A percentile compares a stretch with the other conserved stretches of the same genome.
These are phyloP conservation scores for Brachyptera risi DNA, from an alignment of 2,888 invertebrate species.

Conservation along the genomic window DNA sequence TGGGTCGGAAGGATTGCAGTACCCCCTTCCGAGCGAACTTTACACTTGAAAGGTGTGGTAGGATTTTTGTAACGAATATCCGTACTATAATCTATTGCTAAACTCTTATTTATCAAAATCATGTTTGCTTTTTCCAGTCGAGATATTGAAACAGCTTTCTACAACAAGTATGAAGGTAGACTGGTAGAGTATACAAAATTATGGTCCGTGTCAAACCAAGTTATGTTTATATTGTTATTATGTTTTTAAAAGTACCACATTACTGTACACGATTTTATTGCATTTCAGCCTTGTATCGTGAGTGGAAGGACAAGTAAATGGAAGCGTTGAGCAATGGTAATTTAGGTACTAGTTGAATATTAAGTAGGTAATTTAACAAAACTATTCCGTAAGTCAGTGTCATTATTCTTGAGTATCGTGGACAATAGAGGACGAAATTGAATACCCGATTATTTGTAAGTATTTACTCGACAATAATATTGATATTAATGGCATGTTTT, in stretches of 20 bases:
- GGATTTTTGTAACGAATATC: neutral
- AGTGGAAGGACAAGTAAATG: neutral
- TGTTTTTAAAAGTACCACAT: neutral
- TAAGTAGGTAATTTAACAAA: too few relatives aligned
- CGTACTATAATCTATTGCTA: neutral
- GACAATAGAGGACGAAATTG: too few relatives aligned
- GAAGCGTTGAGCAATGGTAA: neutral
- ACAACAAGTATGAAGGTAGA: neutral
- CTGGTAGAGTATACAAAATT: neutral
- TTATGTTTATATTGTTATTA: neutral
- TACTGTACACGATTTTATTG: constrained; percentile 6
- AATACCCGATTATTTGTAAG: too few relatives aligned
- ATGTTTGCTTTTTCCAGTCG: constrained; percentile 4
- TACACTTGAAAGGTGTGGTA: constrained; percentile 16
- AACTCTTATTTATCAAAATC: neutral
- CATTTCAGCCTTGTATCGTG: neutral
- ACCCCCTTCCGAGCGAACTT: constrained; percentile 22
- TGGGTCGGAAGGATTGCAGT: constrained; percentile 23
- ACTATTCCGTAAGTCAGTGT: too few relatives aligned
- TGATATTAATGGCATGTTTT: too few relatives aligned
- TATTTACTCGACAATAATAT: too few relatives aligned
- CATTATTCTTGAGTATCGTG: too few relatives aligned
- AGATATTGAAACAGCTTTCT: neutral
- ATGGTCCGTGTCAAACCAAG: neutral
- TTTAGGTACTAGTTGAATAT: too few relatives aligned